Base-by-base conservation (phyloP, 2,888 invertebrate species). In the Listrodromus nycthemerus region DNA sequence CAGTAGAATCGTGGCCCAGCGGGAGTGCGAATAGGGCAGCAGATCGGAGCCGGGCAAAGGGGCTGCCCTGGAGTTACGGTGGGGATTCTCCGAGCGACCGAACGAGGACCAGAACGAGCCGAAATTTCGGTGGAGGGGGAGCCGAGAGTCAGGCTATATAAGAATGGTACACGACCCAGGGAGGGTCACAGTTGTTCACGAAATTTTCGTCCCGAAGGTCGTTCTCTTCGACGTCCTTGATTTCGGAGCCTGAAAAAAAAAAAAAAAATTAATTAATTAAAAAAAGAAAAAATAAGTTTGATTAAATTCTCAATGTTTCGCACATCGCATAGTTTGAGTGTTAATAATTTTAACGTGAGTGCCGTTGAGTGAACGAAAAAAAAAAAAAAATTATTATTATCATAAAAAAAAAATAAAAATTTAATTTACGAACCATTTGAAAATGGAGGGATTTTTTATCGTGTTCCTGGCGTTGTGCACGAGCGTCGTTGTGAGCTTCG, bases 101-200 rank as follows among this genome's bases (percentile, higher is more conserved):
- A 76, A 77, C 63, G 82, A 80, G 82, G 86, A 82, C 69, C 79
- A 79, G 85, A 77, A 75, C 73, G 50, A 45, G 71, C 66, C 73
- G 63, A 80, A 78, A 85, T 75, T 84, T 83, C 77, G 52, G 19
- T 71, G 55, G 80, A 74, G 84, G 84, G 82, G 81, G 33, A 78
- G 81, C 86, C 78, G 75, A 16, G 37, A 69, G 74, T 89, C 87
- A 82, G 90, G 87, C 91, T 93, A 92, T 91, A 93, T 91, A 92
- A 92, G 90, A 89, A 89, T 90, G 89, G 88, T 85, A 85, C 89
- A 69, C 88, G 82, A 87, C 89, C 89, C 81, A 87, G 87, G 88
- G 90, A 91, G 91, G 92, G 92, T 89, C 92, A 91, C 91, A 92
- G 93, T 93, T 90, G 90, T 89, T 81, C 86, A 88, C 87, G 87